Base-by-base conservation (phyloP, 2,888 invertebrate genomes). In the Myathropa florea region DNA sequence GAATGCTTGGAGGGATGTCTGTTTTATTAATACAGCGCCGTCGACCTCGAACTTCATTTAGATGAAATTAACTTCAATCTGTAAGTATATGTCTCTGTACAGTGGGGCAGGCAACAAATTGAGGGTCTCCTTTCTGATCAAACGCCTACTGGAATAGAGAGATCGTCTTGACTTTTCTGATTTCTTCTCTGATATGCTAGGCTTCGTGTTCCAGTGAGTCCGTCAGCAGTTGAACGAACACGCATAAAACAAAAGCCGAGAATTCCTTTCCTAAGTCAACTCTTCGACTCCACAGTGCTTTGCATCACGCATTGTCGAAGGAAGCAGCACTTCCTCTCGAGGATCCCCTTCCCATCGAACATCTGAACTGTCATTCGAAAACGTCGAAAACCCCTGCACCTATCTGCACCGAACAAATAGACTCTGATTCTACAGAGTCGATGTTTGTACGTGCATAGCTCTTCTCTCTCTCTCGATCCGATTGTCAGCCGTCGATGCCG, bases 1-100 rank as follows among this genome's bases (percentile, higher is more conserved):
- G 46, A 61, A 33, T 3, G 9, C 7, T n/a, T 18, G 30, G 39
- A 12, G 33, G 65, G 60, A 67, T 80, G 70, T 61, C 84, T 76
- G 65, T 64, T 68, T 80, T 80, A 76, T 76, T 80, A 80, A 79
- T 65, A 80, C 57, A 36, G 60, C 67, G 65, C 55, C 55, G 39
- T 57, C 70, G 67, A 80, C 65, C 76, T 71, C 75, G 65, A 80
- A 71, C 76, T 76, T 71, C 61, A 80, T 84, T 71, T 65, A n/a
- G 6, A 26, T 46, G 71, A 39, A 24, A 26, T 65, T 46, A 46
- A 30, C 26, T 77, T 53, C 7, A 53, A 24, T 76, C 7, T 14
- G 53, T 12, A 53, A 33, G 28, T 33, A n/a, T 30, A 4, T 24
- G 12, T 18, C 18, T 30, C 3, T 14, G 59, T 26, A 75, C 83